phyloP scores from a whole-genome alignment of 2,888 invertebrate genomes.

The Prosopocoilus inquinatus region DNA sequence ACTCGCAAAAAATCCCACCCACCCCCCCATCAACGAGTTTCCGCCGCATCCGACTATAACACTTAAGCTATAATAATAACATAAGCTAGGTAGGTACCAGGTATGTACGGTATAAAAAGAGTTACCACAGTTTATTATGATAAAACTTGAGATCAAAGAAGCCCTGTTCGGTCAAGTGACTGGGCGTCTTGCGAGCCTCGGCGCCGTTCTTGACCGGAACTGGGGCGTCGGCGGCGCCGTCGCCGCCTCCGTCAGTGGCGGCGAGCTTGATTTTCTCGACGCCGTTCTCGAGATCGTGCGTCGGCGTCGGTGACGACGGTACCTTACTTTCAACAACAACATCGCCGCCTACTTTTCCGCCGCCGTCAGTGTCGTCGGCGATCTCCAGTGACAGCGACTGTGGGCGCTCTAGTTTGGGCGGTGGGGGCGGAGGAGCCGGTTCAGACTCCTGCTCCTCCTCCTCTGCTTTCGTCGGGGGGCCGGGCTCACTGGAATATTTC shows the following conservation, averaged over 20 bases:
- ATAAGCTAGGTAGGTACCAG: background rate
- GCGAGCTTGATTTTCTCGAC: constrained; percentile 12
- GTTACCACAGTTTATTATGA: constrained; percentile 75
- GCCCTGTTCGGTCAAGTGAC: constrained; percentile 60
- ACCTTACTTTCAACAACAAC: constrained; percentile 12
- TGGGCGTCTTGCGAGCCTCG: constrained; percentile 42
- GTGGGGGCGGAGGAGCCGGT: constrained; percentile 9
- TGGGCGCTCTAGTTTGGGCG: constrained; percentile 49
- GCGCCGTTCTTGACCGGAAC: constrained; percentile 29
- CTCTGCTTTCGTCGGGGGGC: constrained; percentile 11
- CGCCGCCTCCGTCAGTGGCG: constrained; percentile 11
- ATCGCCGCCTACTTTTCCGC: constrained; percentile 14
- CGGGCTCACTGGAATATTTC: constrained; percentile 42
- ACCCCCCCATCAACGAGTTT: too few relatives aligned
- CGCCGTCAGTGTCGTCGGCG: constrained; percentile 21
- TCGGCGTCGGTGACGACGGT: constrained; percentile 7
- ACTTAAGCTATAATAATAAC: too few relatives aligned
- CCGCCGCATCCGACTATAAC: too few relatives aligned
- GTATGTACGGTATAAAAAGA: background rate
- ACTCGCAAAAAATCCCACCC: too few relatives aligned
- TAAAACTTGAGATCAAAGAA: constrained; percentile 76
- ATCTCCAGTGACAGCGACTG: constrained; percentile 54
- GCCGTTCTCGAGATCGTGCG: constrained; percentile 11
- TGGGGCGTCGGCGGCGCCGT: constrained; percentile 5
- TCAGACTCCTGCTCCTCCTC: constrained; percentile 19